Conservation (phyloP, 2,888 invertebrate species). For the Metalampra italica region DNA sequence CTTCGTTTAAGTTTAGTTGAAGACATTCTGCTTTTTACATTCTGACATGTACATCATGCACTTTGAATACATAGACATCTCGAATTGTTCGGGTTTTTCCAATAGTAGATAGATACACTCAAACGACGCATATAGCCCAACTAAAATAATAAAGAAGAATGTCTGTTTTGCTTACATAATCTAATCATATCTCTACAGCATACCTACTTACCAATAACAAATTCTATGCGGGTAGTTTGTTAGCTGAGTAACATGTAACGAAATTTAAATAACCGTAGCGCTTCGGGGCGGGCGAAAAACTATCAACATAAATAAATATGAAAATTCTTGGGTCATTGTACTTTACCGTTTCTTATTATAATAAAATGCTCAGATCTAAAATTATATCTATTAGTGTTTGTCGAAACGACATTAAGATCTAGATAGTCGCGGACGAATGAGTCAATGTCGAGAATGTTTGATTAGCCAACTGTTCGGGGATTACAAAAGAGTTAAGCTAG, state of each 20-base stretch:
- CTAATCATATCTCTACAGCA: no score
- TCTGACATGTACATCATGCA: background rate
- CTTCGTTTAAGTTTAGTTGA: background rate
- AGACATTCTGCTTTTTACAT: background rate
- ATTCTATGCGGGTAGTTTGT: no score
- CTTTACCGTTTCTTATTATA: background rate
- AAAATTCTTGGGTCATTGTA: background rate
- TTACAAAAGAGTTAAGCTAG: constrained; percentile 1
- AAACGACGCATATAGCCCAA: no score
- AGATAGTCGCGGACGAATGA: constrained; percentile 32
- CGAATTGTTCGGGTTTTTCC: no score
- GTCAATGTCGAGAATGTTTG: constrained; percentile 42
- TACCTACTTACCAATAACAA: no score
- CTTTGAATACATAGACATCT: no score
- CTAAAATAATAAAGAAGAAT: no score
- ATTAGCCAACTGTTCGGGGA: constrained; percentile 8
- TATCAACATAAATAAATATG: no score
- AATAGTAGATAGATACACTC: no score
- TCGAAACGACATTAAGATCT: constrained; percentile 38
- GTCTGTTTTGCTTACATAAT: no score
- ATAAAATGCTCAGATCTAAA: constrained; percentile 24
- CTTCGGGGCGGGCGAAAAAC: no score
- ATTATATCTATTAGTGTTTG: constrained; percentile 27
- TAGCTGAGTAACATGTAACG: constrained; percentile 10
- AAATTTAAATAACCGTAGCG: constrained; percentile 39